A percentile compares a stretch with the other conserved stretches of the same genome.
These are phyloP conservation scores for Acanthis flammea DNA, from an alignment of 2,797 vertebrate genomes.

Conservation along the genomic window DNA sequence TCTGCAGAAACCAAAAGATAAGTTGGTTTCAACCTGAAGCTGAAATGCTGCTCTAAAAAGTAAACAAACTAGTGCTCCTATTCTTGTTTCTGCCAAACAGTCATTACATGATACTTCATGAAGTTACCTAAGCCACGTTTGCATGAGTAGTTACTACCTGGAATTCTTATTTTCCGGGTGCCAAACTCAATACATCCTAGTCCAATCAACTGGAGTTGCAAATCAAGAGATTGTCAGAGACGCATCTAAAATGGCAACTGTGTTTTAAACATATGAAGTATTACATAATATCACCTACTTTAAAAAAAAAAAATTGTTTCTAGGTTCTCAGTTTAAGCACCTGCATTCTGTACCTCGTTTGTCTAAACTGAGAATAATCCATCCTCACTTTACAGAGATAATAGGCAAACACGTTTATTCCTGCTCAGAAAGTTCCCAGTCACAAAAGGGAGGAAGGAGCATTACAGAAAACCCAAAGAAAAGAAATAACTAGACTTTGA, in stretches of 20 bases:
- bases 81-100: constrained; percentile 48
- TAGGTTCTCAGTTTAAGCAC: constrained; percentile 49
- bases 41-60: constrained; percentile 61
- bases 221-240: constrained; percentile 67
- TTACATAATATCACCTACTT: constrained; percentile 53
- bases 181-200: constrained; percentile 67
- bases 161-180: constrained; percentile 67
- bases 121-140: constrained; percentile 65
- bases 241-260: constrained; percentile 68
- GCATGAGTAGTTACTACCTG: constrained; percentile 65
- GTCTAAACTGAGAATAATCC: constrained; percentile 8
- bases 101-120: constrained; percentile 58
- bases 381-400: neutral
- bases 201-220: constrained; percentile 67
- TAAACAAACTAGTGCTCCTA: constrained; percentile 39
- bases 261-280: constrained; percentile 66
- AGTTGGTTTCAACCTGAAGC: constrained; percentile 66
- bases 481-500: neutral
- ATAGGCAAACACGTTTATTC: neutral
- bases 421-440: neutral
- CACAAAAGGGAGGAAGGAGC: neutral
- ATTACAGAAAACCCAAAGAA: neutral
- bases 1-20: constrained; percentile 70
- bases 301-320: constrained; percentile 19
- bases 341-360: neutral